Evolutionary conservation across 2,113 vertebrate genomes (phyloP), one percentile per base, ranked within the genome.

Genomic region (Paratilapia polleni): DNA sequence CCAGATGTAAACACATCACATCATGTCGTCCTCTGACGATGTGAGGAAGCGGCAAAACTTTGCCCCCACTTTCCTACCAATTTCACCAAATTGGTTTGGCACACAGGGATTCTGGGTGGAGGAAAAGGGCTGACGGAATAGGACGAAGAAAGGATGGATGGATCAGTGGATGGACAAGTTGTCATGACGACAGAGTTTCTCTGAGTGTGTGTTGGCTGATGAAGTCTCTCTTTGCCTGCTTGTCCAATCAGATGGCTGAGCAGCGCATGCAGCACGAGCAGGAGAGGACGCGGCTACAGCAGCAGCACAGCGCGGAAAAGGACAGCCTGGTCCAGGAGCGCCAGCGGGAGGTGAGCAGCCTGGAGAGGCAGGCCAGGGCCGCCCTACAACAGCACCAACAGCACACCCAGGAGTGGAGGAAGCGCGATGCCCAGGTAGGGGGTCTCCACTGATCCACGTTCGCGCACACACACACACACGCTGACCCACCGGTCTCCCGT

Each of bases 221-320:
- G 97, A 97, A 97, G 97, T 97, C 96, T 94, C 90, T 95, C 89
- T 95, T 91, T 90, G 90, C 88, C 87, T 95, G 95, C 92, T 97
- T 97, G 97, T 98, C 98, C 98, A 99, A 98, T 99, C 98, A 99
- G 98, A 99, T 99, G 96, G 97, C 97, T 95, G 97, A 98, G 97
- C 97, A 98, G 97, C 97, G 97, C 95, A 96, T 97, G 97, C 97
- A 97, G 97, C 97, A 97, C 87, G 98, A 99, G 94, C 97, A 99
- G 96, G 98, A 99, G 97, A 98, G 98, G 97, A 98, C 96, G 95
- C 97, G 97, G 97, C 97, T 97, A 95, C 97, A 97, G 95, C 97
- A 98, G 96, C 97, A 97, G 96, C 97, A 98, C 95, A 97, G 95
- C 93, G 93, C 96, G 89, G 97, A 97, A 95, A 97, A 97, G 96